A percentile compares a stretch with the other conserved stretches of the same genome.
Evolutionary conservation across 1,140 invertebrate genomes (phyloP).

Genomic region (Drosophila bocki): DNA sequence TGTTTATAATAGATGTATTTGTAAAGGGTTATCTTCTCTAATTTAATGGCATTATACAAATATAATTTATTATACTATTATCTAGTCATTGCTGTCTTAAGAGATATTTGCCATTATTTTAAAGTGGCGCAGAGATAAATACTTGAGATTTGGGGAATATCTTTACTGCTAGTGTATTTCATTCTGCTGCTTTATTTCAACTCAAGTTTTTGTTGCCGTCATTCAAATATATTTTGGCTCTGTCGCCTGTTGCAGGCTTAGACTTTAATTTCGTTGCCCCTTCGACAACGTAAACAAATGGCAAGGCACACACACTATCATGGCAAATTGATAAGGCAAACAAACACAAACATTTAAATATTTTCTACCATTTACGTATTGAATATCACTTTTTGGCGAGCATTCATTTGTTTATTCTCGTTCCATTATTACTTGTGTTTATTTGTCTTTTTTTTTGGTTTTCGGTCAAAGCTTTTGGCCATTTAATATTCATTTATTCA

Average conservation of each 20-base stretch:
- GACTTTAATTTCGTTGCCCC: conserved; percentile 20
- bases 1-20: not conserved
- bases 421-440: conserved; percentile 41
- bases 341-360: conserved; percentile 76
- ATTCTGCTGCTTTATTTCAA: not conserved
- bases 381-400: conserved; percentile 62
- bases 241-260: conserved; percentile 46
- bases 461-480: conserved; percentile 52
- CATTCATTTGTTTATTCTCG: conserved; percentile 52
- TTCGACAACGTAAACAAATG: conserved; percentile 1
- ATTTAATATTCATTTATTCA: conserved; percentile 84
- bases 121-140: not conserved
- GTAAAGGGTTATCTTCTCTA: not conserved
- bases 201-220: not conserved
- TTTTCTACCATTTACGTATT: conserved; percentile 64
- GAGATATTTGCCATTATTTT: not conserved
- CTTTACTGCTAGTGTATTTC: not conserved
- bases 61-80: not conserved
- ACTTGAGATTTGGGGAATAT: not conserved
- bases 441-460: conserved; percentile 25
- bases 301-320: conserved; percentile 6
- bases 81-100: not conserved
- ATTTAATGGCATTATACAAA: not conserved
- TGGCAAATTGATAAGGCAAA: conserved; percentile 71
- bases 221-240: not conserved